Base-by-base conservation (phyloP, 35 echinoderm and acorn worm genomes). In the Anneissia japonica region DNA sequence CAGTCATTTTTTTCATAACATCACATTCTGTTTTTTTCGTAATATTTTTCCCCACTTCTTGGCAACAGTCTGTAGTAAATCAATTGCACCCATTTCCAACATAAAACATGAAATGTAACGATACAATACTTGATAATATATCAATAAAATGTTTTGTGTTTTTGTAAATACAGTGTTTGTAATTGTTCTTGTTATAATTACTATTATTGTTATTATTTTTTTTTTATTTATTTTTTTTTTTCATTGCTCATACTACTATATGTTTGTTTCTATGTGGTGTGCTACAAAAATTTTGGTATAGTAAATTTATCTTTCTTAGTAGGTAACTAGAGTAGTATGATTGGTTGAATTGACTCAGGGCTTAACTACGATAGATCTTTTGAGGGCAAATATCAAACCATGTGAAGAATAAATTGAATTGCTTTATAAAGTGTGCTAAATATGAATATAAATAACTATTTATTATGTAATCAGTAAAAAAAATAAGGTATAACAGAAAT, bases 351-450 rank as follows among this genome's bases (percentile, higher is more conserved):
- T 64, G 10, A 64, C 51, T 64, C 51, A 64, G 51, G 51, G 51
- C 51, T 64, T 26, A 64, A 64, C 2, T 26, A 64, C 11, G 14
- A 43, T 14, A 43, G 40, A 43, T 43, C 40, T 43, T 43, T 64
- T 64, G 51, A 64, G 51, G 51, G 51, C 7, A 64, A 64, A 64
- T 64, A 64, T 64, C 4, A 43, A 43, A 43, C 40, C 40, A 43
- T 6, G 40, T 43, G 40, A 43, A 43, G 1, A 64, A 64, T 64
- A 64, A 64, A 64, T 64, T 64, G 4, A 45, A 7, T 16, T 64
- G 51, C 51, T 64, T 64, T 64, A 64, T 64, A 64, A 64, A 64
- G 51, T 64, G 51, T 64, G 51, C 51, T 64, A 64, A 64, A 64
- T 43, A 43, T 64, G 51, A 64, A 64, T 64, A 16, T 12, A 2